Evolutionary conservation across 2,113 vertebrate species (phyloP).

Genomic region (Nothocercus julius): DNA sequence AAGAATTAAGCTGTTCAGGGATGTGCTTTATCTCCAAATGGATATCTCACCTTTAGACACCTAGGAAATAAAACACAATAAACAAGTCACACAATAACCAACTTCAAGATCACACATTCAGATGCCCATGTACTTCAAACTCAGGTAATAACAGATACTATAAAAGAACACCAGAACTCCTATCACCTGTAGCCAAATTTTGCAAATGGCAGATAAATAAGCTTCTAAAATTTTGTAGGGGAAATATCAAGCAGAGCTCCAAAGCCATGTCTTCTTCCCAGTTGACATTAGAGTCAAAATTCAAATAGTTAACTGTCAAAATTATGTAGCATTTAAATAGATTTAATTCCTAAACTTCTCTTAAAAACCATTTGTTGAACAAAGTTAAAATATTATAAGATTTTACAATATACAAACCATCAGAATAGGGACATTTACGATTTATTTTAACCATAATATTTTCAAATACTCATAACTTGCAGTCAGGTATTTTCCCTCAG

Average conservation of each 20-base stretch:
- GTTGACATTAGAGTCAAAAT: neutral
- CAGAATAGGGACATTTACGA: neutral
- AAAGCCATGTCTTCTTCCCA: neutral
- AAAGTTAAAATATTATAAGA: neutral
- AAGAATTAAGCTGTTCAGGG: slow-evolving; percentile 31
- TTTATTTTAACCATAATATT: neutral
- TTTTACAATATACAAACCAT: neutral
- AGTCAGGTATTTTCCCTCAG: neutral
- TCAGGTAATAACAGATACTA: neutral
- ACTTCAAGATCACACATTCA: neutral
- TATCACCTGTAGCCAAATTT: neutral
- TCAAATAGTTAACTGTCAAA: neutral
- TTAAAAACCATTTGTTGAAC: neutral
- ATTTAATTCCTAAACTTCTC: neutral
- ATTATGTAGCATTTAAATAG: neutral
- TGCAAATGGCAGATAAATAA: neutral
- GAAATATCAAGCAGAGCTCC: neutral
- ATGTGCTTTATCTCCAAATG: slow-evolving; percentile 22
- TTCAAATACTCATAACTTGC: neutral
- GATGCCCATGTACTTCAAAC: neutral
- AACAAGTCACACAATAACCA: neutral
- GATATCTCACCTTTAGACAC: slow-evolving; percentile 42
- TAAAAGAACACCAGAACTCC: neutral
- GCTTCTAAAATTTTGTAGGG: neutral
- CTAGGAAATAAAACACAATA: slow-evolving; percentile 44